Evolutionary conservation across 2,888 invertebrate species (phyloP), one percentile per base, ranked within the genome.

Genomic region (Cheilosia vernalis): DNA sequence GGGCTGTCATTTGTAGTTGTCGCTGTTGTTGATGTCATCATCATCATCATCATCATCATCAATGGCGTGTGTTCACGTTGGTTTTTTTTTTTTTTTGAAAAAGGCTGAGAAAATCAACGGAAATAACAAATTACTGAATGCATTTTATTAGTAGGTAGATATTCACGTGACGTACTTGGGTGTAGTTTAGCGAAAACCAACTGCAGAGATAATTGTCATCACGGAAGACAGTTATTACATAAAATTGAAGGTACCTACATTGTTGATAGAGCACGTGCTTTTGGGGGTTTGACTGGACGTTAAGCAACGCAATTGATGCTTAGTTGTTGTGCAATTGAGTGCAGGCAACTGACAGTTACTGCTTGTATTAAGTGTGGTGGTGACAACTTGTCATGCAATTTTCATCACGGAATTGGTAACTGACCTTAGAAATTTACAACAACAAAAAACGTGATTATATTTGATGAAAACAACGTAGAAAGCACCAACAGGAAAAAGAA

Each of bases 11-110:
- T 63, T 60, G 55, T 78, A 55, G 55, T 66, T 74, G 61, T 67
- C 42, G 60, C 53, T 55, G 15, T 30, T 60, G 64, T 58, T 80
- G 84, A 64, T 79, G 79, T 84, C 74, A 79, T 70, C 74, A 70
- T 24, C 24, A 21, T 21, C n/a, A n/a, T n/a, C n/a, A 21, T 21
- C 24, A 24, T 67, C 74, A 66, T 70, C 74, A 76, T 67, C 74
- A 66, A 30, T 70, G 56, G 40, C 19, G 47, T 69, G 78, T 49
- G 67, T 78, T 67, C 55, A 78, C 72, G 72, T 84, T 63, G 4
- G 51, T 51, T 21, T 49, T 2, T 19, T 49, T 19, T 19, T 37
- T 51, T 19, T 7, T 37, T 51, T 7, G 37, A 58, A 58, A 47
- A 60, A 51, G 13, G 24, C 15, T 24, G 24, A 66, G 13, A 51